Evolutionary conservation across 2,113 vertebrate genomes (phyloP).

Genomic region (Leucosticte australis): DNA sequence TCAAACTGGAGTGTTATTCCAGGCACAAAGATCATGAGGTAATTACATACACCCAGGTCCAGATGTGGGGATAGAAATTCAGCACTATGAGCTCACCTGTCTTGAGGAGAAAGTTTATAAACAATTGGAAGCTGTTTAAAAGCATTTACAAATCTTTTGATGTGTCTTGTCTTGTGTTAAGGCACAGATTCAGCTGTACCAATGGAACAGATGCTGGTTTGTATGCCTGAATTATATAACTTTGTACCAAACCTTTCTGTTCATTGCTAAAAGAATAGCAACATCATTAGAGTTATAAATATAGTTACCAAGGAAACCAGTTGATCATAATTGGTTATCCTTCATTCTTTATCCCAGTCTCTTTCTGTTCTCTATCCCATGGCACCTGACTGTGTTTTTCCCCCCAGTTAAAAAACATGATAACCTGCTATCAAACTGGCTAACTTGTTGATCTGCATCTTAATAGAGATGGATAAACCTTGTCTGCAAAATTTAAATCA

Average conservation of each 20-base stretch:
- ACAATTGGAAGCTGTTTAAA: not conserved
- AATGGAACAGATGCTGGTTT: slow-evolving; percentile 9
- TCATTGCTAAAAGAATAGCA: slow-evolving; percentile 60
- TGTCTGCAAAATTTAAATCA: not conserved
- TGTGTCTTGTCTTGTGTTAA: not conserved
- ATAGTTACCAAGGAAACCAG: slow-evolving; percentile 72
- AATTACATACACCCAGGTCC: not conserved
- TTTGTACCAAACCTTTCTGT: slow-evolving; percentile 52
- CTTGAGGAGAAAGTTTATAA: not conserved
- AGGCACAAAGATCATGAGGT: not conserved
- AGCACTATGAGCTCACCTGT: not conserved
- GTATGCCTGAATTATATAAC: slow-evolving; percentile 1
- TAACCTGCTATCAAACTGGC: not conserved
- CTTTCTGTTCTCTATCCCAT: not conserved
- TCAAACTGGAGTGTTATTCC: not conserved
- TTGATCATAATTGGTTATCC: slow-evolving; percentile 64
- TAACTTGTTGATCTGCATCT: slow-evolving; percentile 24
- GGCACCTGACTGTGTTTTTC: not conserved
- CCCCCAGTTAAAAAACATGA: not conserved
- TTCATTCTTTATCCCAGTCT: slow-evolving; percentile 4
- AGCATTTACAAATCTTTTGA: not conserved
- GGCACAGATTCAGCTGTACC: slow-evolving; percentile 13
- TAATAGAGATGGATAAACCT: not conserved
- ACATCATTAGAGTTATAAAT: slow-evolving; percentile 55
- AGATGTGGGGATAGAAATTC: not conserved